A percentile compares a stretch with the other conserved stretches of the same genome.
Conservation (phyloP, 2,888 invertebrate genomes). For the Lordiphosa fenestrarum region DNA sequence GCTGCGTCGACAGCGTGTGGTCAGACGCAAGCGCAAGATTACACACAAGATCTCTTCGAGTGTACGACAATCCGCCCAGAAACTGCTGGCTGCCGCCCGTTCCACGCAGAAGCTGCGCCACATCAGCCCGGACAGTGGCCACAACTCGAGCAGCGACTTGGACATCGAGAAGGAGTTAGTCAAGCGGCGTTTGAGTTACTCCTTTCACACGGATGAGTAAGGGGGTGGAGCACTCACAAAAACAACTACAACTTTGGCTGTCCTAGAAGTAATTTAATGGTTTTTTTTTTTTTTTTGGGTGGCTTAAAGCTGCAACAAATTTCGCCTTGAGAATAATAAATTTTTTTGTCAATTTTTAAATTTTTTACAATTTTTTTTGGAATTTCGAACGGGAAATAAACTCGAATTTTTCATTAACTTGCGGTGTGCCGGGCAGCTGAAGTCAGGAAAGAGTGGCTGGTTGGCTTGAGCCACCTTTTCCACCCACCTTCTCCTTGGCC, state of each 20-base stretch:
- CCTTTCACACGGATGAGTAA: slow-evolving; percentile 83
- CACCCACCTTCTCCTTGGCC: neutral
- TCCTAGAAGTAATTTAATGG: slow-evolving; percentile 3
- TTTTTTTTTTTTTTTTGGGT: slow-evolving; percentile 9
- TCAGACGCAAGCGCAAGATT: slow-evolving; percentile 76
- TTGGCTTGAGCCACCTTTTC: too few relatives aligned
- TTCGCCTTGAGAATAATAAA: slow-evolving; percentile 10
- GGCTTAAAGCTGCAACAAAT: neutral
- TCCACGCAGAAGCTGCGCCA: slow-evolving; percentile 36
- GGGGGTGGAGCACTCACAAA: too few relatives aligned
- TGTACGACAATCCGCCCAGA: slow-evolving; percentile 59
- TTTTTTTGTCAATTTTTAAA: neutral
- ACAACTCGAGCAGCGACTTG: slow-evolving; percentile 73
- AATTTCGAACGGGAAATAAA: neutral
- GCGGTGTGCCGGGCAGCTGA: neutral
- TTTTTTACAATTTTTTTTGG: slow-evolving; percentile 15
- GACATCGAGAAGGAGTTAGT: slow-evolving; percentile 42
- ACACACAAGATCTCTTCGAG: slow-evolving; percentile 45
- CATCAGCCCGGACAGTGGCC: slow-evolving; percentile 78
- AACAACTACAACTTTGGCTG: slow-evolving; percentile 33
- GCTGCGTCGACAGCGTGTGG: slow-evolving; percentile 75
- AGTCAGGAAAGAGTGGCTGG: too few relatives aligned
- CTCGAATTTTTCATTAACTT: neutral
- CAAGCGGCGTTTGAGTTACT: slow-evolving; percentile 74
- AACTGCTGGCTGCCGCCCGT: slow-evolving; percentile 40